Conservation (phyloP, 1,140 invertebrate species). For the Ectropis grisescens region DNA sequence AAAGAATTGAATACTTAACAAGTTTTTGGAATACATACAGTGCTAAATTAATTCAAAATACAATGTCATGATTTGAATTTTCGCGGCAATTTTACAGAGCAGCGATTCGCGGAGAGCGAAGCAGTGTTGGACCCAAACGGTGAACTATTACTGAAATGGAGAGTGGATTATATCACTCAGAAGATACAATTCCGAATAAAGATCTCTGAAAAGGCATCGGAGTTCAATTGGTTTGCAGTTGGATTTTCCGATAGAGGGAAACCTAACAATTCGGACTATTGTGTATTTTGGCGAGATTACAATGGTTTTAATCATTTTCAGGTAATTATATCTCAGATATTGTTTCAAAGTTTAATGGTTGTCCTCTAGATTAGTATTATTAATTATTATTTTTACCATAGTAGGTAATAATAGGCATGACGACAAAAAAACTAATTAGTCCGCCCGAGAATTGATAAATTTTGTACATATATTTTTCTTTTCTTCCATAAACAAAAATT, state of each 20-base stretch:
- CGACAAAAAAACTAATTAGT: too few species aligned
- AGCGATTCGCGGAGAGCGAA: slow-evolving; percentile 41
- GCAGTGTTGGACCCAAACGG: slow-evolving; percentile 50
- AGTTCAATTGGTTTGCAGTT: slow-evolving; percentile 82
- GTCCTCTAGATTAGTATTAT: too few species aligned
- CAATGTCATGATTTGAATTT: slow-evolving; percentile 4
- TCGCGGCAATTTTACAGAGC: slow-evolving; percentile 9
- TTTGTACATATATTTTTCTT: too few species aligned
- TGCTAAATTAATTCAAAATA: too few species aligned
- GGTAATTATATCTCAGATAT: slow-evolving; percentile 71
- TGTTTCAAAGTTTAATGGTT: too few species aligned
- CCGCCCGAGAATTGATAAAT: too few species aligned
- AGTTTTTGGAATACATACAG: too few species aligned
- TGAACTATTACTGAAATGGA: slow-evolving; percentile 46
- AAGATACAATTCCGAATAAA: slow-evolving; percentile 78
- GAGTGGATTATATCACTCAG: slow-evolving; percentile 71
- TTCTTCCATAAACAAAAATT: too few species aligned
- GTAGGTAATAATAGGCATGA: too few species aligned
- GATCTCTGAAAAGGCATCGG: slow-evolving; percentile 78
- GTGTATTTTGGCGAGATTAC: slow-evolving; percentile 84
- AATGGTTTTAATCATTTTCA: slow-evolving; percentile 75
- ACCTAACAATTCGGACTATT: slow-evolving; percentile 84
- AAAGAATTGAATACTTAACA: too few species aligned
- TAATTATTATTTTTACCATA: too few species aligned
- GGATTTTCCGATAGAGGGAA: slow-evolving; percentile 95